Evolutionary conservation across 2,888 invertebrate species (phyloP).

Genomic region (Agrenia bidenticulata): DNA sequence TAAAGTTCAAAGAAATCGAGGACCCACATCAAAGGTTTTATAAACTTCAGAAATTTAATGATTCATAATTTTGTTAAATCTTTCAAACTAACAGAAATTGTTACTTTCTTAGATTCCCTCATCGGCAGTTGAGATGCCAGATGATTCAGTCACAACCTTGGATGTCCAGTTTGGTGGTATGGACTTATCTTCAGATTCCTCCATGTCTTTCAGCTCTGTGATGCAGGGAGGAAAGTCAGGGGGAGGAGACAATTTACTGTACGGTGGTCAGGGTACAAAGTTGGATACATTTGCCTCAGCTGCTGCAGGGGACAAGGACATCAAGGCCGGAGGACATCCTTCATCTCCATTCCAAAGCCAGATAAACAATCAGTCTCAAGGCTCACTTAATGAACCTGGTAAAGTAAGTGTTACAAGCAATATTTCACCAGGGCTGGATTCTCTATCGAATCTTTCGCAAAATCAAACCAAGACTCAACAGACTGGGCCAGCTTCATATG

Average conservation of each 20-base stretch:
- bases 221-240: slow-evolving; percentile 40
- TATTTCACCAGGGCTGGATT: slow-evolving; percentile 33
- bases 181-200: slow-evolving; percentile 66
- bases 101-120: slow-evolving; percentile 73
- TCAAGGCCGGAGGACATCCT: slow-evolving; percentile 32
- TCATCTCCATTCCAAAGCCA: slow-evolving; percentile 52
- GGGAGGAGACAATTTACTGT: slow-evolving; percentile 44
- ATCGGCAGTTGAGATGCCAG: slow-evolving; percentile 95
- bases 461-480: slow-evolving; percentile 43
- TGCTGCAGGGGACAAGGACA: slow-evolving; percentile 39
- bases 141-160: slow-evolving; percentile 73
- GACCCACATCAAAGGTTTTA: slow-evolving; percentile 47
- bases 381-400: slow-evolving; percentile 6
- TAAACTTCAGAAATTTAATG: not conserved
- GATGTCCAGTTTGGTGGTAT: slow-evolving; percentile 93
- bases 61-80: not conserved
- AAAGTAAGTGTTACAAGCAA: slow-evolving; percentile 32
- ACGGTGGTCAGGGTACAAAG: slow-evolving; percentile 37
- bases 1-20: slow-evolving; percentile 47
- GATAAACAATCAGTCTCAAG: slow-evolving; percentile 32
- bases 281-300: slow-evolving; percentile 44
- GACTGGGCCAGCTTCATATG: slow-evolving; percentile 43
- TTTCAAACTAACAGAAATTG: not conserved
- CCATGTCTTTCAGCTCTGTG: slow-evolving; percentile 46
- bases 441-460: slow-evolving; percentile 37